These are phyloP conservation scores for Artemia sinica DNA, from an alignment of 2,888 invertebrate genomes.

Conservation along the genomic window DNA sequence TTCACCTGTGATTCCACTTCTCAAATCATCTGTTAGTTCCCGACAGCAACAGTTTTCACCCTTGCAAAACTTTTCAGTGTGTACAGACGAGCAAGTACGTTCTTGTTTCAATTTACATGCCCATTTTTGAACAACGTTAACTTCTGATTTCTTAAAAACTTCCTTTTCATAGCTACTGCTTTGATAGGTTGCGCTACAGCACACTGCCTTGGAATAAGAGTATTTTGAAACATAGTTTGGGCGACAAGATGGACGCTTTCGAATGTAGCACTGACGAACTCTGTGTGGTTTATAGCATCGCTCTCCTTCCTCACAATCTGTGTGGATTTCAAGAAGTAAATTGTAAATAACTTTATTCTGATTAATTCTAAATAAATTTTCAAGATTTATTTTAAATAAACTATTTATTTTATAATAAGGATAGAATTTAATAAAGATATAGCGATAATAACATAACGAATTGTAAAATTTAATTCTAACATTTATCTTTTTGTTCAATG, in stretches of 20 bases:
- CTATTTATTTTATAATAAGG: too few relatives aligned
- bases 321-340: too few relatives aligned
- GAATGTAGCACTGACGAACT: not conserved
- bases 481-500: too few relatives aligned
- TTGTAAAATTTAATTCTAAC: too few relatives aligned
- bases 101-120: not conserved
- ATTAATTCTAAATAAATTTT: too few relatives aligned
- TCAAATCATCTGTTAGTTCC: not conserved
- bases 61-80: not conserved
- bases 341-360: too few relatives aligned
- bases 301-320: too few relatives aligned
- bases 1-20: not conserved
- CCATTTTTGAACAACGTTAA: not conserved
- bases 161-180: slow-evolving; percentile 9
- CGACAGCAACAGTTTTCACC: not conserved
- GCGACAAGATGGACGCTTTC: not conserved
- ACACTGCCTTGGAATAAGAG: not conserved
- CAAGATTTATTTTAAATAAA: too few relatives aligned
- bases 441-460: too few relatives aligned
- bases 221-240: not conserved
- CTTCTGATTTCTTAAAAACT: slow-evolving; percentile 4
- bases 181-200: not conserved
- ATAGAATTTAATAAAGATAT: too few relatives aligned
- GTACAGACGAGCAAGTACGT: not conserved
- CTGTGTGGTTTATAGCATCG: not conserved